Evolutionary conservation across 2,888 invertebrate species (phyloP), one percentile per base, ranked within the genome.

Genomic region (Masnerella sp.): DNA sequence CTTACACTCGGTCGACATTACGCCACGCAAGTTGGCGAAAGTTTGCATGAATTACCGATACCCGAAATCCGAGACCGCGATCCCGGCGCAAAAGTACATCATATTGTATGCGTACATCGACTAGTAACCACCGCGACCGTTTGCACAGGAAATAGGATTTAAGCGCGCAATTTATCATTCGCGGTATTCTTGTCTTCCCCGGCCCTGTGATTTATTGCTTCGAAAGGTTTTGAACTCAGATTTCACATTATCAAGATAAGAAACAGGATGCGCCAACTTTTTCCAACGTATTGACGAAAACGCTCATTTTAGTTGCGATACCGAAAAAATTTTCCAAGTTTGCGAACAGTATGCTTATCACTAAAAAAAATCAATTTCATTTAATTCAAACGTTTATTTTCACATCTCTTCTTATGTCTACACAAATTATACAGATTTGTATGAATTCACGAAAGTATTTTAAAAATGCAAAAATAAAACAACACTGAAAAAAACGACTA

Each of bases 81-180:
- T 62, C 17, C 32, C 22, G 38, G 51, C 61, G 54, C 28, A 52
- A 65, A 54, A 45, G 47, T 61, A 51, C 47, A 36, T 54, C 40
- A 69, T 74, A 69, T 74, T 74, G 58, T 61, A 74, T 65, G 69
- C 69, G 65, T 59, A 47, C 64, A 58, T 68, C 64, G 64, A 65
- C 43, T 43, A 43, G 68, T 68, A 68, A 74, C 68, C 58, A 69
- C 68, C 40, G 58, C 64, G 62, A 74, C 59, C 43, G 58, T 74
- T 73, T 69, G 64, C 64, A 64, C 52, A 56, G 68, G 58, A 74
- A 74, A 74, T 62, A 64, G 73, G 64, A 74, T 74, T 74, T 74
- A 74, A 74, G 68, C 68, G 64, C 49, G 59, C 68, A 74, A 74
- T 74, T 74, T 65, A 74, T 74, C 74, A 74, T 69, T 64, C 69